A percentile compares a stretch with the other conserved stretches of the same genome.
phyloP scores from a whole-genome alignment of 2,113 vertebrate genomes.

The Salvator merianae region DNA sequence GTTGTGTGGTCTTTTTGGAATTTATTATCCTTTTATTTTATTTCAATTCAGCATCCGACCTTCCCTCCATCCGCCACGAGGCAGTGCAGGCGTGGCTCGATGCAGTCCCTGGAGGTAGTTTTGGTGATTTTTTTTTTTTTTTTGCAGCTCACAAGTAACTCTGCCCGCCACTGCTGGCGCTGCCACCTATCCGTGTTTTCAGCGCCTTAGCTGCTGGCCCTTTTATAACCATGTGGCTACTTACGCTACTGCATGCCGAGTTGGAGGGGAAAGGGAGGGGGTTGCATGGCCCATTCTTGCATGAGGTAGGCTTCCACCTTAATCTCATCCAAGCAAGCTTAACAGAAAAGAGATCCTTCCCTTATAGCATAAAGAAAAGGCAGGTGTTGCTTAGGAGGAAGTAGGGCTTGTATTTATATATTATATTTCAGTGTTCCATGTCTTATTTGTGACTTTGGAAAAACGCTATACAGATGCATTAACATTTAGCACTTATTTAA shows the following conservation, averaged over 20 bases:
- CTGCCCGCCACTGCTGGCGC: constrained; percentile 44
- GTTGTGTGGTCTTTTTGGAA: constrained; percentile 59
- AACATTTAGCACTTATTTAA: not conserved
- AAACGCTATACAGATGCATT: not conserved
- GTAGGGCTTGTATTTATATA: accelerated
- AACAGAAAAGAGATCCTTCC: not conserved
- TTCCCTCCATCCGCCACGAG: constrained; percentile 88
- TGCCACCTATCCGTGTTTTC: constrained; percentile 63
- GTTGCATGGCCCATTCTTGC: constrained; percentile 65
- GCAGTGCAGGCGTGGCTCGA: constrained; percentile 98
- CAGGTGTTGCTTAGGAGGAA: not conserved
- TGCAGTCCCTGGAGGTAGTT: constrained; percentile 96
- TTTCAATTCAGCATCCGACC: constrained; percentile 87
- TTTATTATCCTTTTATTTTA: constrained; percentile 65
- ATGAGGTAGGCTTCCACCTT: constrained; percentile 53
- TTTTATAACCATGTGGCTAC: constrained; percentile 68
- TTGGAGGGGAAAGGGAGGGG: constrained; percentile 24
- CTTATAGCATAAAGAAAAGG: not conserved
- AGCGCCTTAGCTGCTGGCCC: constrained; percentile 73
- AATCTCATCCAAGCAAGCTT: constrained; percentile 25
- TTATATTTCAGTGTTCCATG: not conserved
- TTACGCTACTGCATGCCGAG: constrained; percentile 73
- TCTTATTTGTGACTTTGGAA: not conserved
- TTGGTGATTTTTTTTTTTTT: constrained; percentile 73
- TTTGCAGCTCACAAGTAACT: constrained; percentile 71